Percentiles rank a stretch among this genome's conserved stretches.
Conservation (phyloP, 2,113 vertebrate genomes). For the Lasiurus borealis region DNA sequence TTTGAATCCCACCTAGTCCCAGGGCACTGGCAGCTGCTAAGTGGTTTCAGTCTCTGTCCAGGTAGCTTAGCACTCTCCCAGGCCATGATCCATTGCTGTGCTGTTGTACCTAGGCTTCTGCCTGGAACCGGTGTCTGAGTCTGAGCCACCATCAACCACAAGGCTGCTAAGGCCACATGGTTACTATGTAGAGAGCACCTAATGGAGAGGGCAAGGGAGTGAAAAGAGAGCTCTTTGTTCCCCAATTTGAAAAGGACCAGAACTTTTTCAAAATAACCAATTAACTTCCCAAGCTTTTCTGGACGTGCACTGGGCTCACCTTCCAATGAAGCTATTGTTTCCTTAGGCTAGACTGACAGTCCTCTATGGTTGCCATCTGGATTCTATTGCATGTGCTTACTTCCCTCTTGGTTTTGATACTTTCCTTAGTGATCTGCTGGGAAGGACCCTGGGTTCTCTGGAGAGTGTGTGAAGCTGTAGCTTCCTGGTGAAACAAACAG, state of each 20-base stretch:
- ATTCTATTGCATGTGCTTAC: neutral
- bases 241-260: neutral
- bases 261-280: neutral
- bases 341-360: neutral
- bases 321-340: neutral
- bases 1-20: neutral
- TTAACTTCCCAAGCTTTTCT: neutral
- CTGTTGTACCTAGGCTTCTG: neutral
- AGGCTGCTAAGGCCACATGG: too few species aligned
- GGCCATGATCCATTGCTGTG: neutral
- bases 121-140: neutral
- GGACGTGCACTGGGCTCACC: neutral
- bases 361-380: neutral
- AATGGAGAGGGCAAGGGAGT: neutral
- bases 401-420: neutral
- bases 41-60: neutral
- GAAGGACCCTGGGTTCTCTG: neutral
- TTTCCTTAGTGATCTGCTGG: neutral
- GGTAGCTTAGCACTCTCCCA: too few species aligned
- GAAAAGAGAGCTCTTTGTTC: neutral
- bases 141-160: too few species aligned
- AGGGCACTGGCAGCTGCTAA: neutral
- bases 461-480: neutral
- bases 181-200: too few species aligned
- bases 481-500: neutral